Evolutionary conservation across 2,797 vertebrate species (phyloP), one percentile per base, ranked within the genome.

Genomic region (Chromis chromis): DNA sequence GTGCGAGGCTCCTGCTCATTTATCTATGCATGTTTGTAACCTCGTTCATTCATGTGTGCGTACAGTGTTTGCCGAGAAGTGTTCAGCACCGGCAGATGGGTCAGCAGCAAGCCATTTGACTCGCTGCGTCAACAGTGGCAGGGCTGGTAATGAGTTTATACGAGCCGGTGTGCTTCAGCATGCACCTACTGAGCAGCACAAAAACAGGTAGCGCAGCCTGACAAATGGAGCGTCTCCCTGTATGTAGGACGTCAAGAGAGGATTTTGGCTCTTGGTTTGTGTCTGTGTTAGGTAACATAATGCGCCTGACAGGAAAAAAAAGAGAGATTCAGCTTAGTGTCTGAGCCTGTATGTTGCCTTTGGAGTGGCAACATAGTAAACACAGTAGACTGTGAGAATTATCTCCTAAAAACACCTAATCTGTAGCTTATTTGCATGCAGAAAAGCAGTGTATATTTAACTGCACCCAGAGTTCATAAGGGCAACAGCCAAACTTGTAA

Each of bases 61-160:
- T 65, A 27, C 21, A 1, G 42, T 65, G 16, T 73, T 61, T 75
- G 54, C 28, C 12, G 22, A 40, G 28, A 42, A 55, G 75, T 78
- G 76, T 55, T 19, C 50, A 48, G 60, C 77, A 65, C 55, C 62
- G 74, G 77, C 84, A 86, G 81, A 86, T 85, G 81, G 83, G 71
- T 87, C 84, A 86, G 73, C 84, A 70, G 82, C 72, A 44, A 81
- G 76, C 82, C 67, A 79, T 75, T 88, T 86, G 77, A 83, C 74
- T 88, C 58, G 22, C 58, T 66, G 58, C 87, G 82, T 87, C 80
- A 85, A 86, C 85, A 89, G 36, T 40, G 59, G 79, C 71, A 71
- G 60, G 7, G 63, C 65, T 63, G 53, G 19, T 88, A 67, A 90
- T 90, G 79, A 82, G 62, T 83, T 75, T 74, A 63, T 68, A 44